A percentile compares a stretch with the other conserved stretches of the same genome.
Evolutionary conservation across 1,140 invertebrate species (phyloP).

Genomic region (Hyles vespertilio): DNA sequence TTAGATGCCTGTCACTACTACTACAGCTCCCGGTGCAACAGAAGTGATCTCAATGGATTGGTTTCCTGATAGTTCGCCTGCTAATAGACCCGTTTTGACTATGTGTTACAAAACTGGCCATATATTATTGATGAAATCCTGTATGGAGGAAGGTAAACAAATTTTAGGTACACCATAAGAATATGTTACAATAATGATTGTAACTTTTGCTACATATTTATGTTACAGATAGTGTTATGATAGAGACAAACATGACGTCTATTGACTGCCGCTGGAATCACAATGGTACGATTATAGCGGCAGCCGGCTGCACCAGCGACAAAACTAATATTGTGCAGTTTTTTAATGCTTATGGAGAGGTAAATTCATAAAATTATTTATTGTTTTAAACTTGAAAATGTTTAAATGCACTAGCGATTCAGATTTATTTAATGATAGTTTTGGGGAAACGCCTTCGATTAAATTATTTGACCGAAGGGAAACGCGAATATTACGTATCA

Average conservation of each 20-base stretch:
- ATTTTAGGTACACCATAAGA: no score
- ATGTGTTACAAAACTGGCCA: conserved; percentile 93
- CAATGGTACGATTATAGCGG: conserved; percentile 90
- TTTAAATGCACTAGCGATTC: no score
- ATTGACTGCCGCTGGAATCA: conserved; percentile 94
- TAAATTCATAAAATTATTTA: conserved; percentile 42
- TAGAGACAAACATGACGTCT: conserved; percentile 88
- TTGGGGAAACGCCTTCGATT: no score
- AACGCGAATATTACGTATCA: no score
- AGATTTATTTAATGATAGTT: no score
- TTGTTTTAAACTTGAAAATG: no score
- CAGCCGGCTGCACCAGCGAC: conserved; percentile 84
- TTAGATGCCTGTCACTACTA: conserved; percentile 81
- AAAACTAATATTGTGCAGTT: conserved; percentile 93
- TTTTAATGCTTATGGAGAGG: conserved; percentile 91
- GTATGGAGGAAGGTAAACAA: conserved; percentile 87
- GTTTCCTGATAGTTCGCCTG: conserved; percentile 87
- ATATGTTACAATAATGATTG: no score
- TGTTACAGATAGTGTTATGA: conserved; percentile 78
- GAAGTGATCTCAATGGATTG: conserved; percentile 87
- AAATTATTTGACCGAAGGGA: no score
- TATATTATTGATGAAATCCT: conserved; percentile 92
- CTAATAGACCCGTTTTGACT: conserved; percentile 86
- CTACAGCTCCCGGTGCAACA: conserved; percentile 77
- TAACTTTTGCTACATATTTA: neutral